Conservation (phyloP, 2,797 vertebrate genomes). For the Gallinago solitaria region DNA sequence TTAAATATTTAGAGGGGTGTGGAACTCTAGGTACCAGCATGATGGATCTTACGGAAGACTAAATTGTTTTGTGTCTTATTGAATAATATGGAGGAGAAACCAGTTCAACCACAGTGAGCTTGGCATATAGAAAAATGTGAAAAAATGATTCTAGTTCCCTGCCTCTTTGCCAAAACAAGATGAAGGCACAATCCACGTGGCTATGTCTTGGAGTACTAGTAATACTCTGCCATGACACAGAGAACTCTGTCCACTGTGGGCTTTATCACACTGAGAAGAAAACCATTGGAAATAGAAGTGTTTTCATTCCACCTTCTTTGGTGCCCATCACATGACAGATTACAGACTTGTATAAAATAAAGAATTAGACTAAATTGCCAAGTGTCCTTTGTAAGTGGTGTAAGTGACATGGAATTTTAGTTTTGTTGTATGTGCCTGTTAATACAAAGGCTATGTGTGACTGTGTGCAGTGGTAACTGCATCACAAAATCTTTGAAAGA, state of each 20-base stretch:
- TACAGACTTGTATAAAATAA: not conserved
- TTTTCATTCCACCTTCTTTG: not conserved
- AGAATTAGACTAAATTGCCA: not conserved
- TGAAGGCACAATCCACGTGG: fast-evolving
- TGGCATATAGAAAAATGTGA: not conserved
- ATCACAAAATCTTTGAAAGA: not conserved
- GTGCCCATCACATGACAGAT: not conserved
- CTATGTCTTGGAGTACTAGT: not conserved
- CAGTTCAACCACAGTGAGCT: not conserved
- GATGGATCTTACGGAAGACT: not conserved
- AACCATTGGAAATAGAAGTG: not conserved
- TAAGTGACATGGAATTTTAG: not conserved
- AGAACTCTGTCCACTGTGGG: not conserved
- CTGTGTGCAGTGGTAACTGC: not conserved
- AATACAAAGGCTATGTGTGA: not conserved
- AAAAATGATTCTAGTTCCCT: not conserved
- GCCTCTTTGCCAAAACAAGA: not conserved
- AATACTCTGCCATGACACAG: not conserved
- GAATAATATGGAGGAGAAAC: not conserved
- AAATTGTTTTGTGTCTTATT: not conserved
- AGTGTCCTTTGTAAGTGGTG: not conserved
- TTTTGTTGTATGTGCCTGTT: not conserved
- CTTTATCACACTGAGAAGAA: not conserved
- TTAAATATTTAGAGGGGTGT: not conserved
- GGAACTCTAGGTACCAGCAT: not conserved